Base-by-base conservation (phyloP, 2,888 invertebrate species). In the Hedychridium roseum region DNA sequence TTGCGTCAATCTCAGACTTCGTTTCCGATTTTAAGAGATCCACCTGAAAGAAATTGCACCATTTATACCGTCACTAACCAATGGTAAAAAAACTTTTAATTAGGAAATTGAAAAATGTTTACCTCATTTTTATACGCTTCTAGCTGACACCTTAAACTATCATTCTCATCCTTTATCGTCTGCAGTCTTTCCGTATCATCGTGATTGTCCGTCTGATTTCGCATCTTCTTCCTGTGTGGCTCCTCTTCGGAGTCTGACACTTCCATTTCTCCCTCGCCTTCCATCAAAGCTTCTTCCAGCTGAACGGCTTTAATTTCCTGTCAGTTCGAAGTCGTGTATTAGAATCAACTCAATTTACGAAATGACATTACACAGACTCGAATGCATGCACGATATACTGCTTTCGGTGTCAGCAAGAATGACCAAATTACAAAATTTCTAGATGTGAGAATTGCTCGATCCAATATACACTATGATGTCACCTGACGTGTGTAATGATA, bases 41-140 rank as follows among this genome's bases (percentile, higher is more conserved):
- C 38, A 94, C 90, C 79, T 79, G 12, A 1, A 50, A 30, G 31
- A 20, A 38, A 23, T 11, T n/a, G 3, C n/a, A n/a, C n/a, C n/a
- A n/a, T n/a, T n/a, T n/a, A n/a, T n/a, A n/a, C n/a, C n/a, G n/a
- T n/a, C n/a, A n/a, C n/a, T n/a, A n/a, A n/a, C n/a, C n/a, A n/a
- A n/a, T n/a, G n/a, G n/a, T n/a, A n/a, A n/a, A n/a, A n/a, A n/a
- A n/a, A n/a, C n/a, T n/a, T n/a, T n/a, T n/a, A n/a, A n/a, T n/a
- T n/a, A n/a, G n/a, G n/a, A n/a, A n/a, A n/a, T n/a, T n/a, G n/a
- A n/a, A n/a, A n/a, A 31, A 35, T 9, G 30, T 40, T 1, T 50
- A 78, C 79, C 82, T 97, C 96, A 79, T 95, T 95, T 78, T 94
- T 94, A 73, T 93, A 94, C 0, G 95, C 96, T 79, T 95, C 95